phyloP scores from a whole-genome alignment of 2,888 invertebrate species.

The Volucella bombylans region DNA sequence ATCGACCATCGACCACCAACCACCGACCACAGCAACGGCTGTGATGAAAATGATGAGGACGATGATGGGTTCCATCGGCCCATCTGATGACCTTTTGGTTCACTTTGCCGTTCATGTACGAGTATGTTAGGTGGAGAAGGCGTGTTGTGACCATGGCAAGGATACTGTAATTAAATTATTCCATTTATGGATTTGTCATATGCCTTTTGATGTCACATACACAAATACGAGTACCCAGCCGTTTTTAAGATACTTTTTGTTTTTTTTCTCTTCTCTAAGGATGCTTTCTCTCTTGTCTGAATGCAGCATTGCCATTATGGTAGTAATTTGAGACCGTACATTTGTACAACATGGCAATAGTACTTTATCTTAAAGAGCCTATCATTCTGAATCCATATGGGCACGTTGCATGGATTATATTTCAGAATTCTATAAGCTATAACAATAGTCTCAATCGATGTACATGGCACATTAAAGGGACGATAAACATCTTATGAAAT shows the following conservation, averaged over 20 bases:
- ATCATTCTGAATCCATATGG: too few relatives aligned
- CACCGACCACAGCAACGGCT: too few relatives aligned
- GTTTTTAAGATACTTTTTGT: too few relatives aligned
- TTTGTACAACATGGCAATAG: neutral
- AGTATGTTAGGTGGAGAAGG: neutral
- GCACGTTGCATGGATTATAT: too few relatives aligned
- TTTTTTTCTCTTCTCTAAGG: neutral
- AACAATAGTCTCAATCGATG: too few relatives aligned
- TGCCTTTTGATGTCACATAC: conserved; percentile 33
- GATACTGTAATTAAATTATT: conserved; percentile 62
- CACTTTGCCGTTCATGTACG: neutral
- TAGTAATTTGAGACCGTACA: neutral
- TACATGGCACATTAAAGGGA: too few relatives aligned
- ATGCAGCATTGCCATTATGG: neutral
- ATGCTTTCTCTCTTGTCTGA: neutral
- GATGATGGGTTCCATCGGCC: conserved; percentile 5
- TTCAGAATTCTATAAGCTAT: too few relatives aligned
- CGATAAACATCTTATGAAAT: too few relatives aligned
- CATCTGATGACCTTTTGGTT: conserved; percentile 22
- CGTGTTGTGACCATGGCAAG: neutral
- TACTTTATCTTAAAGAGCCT: too few relatives aligned
- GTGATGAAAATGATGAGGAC: conserved; percentile 24
- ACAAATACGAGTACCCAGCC: neutral
- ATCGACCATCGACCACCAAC: too few relatives aligned
- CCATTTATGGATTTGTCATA: conserved; percentile 35